Base-by-base conservation (phyloP, 1,140 invertebrate species). In the Drosophila bocqueti region DNA sequence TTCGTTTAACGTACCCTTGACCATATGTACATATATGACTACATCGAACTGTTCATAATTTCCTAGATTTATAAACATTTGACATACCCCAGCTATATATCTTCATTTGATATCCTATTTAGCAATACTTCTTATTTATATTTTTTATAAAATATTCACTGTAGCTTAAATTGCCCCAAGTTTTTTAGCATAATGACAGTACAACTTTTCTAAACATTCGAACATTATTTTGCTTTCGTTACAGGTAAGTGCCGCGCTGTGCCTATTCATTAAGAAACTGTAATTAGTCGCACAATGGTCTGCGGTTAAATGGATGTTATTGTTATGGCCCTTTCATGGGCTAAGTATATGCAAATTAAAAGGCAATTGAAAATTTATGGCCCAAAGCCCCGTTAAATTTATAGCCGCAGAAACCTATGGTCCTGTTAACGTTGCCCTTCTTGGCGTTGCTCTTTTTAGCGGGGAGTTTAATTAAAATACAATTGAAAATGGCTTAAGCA, bases 341-440 rank as follows among this genome's bases (percentile, higher is more conserved):
- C 78, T 72, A 82, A 87, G 83, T 83, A 62, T 83, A 85, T 85
- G 83, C 83, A 83, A 86, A 86, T 86, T 87, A 87, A 87, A 87
- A 87, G 77, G 83, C 83, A 86, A 87, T 86, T 86, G 83, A 85
- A 85, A 85, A 83, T 85, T 85, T 86, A 85, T 86, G 75, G 58
- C 68, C 83, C 73, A 76, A 80, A 81, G 81, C 75, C 64, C 72
- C 66, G 66, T 66, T 62, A 86, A 85, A 85, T 85, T 85, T 81
- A 85, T 87, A 64, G 83, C 69, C 64, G 49, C 47, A 47, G 58
- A 43, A 75, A 64, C 52, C 73, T 63, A 59, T 49, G 45, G 16
- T 42, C 18, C 36, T 38, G 69, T 40, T 50, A 42, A 4, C n/a
- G 50, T 52, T 47, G 10, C 43, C 60, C 13, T 66, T 16, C 64